Conservation (phyloP, 2,113 vertebrate species). For the Gadus chalcogrammus region DNA sequence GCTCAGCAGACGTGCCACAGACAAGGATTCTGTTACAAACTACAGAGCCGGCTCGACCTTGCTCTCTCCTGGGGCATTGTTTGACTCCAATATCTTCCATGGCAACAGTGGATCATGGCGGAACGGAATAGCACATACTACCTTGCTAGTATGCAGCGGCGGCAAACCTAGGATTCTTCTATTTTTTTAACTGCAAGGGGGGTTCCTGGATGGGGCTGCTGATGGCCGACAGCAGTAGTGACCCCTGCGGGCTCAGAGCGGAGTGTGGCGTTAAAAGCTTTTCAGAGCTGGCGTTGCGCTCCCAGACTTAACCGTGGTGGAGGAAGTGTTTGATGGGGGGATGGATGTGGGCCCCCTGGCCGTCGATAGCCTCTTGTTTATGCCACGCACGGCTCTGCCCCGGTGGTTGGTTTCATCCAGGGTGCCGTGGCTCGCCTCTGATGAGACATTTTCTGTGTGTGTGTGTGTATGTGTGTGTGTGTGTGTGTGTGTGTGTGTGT, state of each 20-base stretch:
- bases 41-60: too few species aligned
- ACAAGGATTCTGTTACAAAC: too few species aligned
- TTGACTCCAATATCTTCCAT: too few species aligned
- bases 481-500: conserved; percentile 31
- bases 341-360: conserved; percentile 54
- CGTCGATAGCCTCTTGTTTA: conserved; percentile 59
- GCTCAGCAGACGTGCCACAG: too few species aligned
- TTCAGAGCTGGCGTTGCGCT: conserved; percentile 39
- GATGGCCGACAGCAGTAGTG: conserved; percentile 20
- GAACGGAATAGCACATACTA: too few species aligned
- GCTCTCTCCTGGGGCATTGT: too few species aligned
- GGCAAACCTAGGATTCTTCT: too few species aligned
- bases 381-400: conserved; percentile 53
- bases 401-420: conserved; percentile 56
- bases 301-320: conserved; percentile 44
- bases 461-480: conserved; percentile 17
- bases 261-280: conserved; percentile 35
- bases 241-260: conserved; percentile 25
- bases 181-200: too few species aligned
- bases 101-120: too few species aligned
- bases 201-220: too few species aligned
- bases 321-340: conserved; percentile 57
- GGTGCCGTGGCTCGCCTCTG: conserved; percentile 62
- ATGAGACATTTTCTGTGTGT: conserved; percentile 67
- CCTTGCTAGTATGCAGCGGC: too few species aligned